phyloP scores from a whole-genome alignment of 2,888 invertebrate genomes.

The Meandrusa payeni region DNA sequence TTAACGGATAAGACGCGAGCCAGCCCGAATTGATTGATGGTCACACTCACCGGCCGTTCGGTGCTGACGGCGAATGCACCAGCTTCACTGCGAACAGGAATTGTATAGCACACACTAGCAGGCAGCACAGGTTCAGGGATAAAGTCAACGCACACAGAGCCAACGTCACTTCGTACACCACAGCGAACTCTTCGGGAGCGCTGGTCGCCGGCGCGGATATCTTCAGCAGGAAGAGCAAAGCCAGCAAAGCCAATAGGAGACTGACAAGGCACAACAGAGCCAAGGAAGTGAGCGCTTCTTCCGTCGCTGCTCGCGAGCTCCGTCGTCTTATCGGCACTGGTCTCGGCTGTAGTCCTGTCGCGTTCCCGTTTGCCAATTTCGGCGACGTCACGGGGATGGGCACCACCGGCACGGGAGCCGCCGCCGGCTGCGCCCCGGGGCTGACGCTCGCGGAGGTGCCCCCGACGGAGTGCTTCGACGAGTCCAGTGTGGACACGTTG shows the following conservation, averaged over 20 bases:
- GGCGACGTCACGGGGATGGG: slow-evolving; percentile 60
- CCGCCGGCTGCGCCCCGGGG: slow-evolving; percentile 68
- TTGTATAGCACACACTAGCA: slow-evolving; percentile 96
- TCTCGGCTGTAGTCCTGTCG: slow-evolving; percentile 73
- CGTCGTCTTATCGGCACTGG: slow-evolving; percentile 54
- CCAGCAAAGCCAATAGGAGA: slow-evolving; percentile 89
- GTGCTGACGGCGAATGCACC: slow-evolving; percentile 91
- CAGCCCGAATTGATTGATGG: slow-evolving; percentile 36
- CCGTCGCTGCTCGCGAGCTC: slow-evolving; percentile 63
- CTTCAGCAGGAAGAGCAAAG: slow-evolving; percentile 91
- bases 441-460: slow-evolving; percentile 80
- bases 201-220: slow-evolving; percentile 86
- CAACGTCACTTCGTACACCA: slow-evolving; percentile 95
- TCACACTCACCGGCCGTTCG: slow-evolving; percentile 83
- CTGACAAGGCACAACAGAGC: slow-evolving; percentile 93
- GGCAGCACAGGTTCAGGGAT: slow-evolving; percentile 93
- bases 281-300: slow-evolving; percentile 91
- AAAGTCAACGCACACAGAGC: slow-evolving; percentile 94
- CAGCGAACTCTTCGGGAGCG: slow-evolving; percentile 89
- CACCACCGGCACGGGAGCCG: slow-evolving; percentile 46
- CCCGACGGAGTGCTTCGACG: slow-evolving; percentile 83
- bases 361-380: slow-evolving; percentile 77
- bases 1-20: slow-evolving; percentile 48
- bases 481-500: slow-evolving; percentile 85
- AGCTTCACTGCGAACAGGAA: slow-evolving; percentile 96